Base-by-base conservation (phyloP, 2,797 vertebrate genomes). In the Helarctos malayanus region DNA sequence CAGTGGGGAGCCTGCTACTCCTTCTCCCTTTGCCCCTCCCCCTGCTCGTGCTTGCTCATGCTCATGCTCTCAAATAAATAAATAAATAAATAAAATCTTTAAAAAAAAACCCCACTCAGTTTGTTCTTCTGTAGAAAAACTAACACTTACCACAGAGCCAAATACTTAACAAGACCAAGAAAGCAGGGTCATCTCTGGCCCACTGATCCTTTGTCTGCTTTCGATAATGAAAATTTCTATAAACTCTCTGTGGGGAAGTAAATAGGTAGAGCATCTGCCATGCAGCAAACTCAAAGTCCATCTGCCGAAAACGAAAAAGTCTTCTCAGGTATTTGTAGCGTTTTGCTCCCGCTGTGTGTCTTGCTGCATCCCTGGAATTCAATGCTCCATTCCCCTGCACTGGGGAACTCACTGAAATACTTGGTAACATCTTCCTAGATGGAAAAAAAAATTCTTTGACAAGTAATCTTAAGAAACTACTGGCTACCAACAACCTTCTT, bases 181-280 rank as follows among this genome's bases (percentile, higher is more conserved):
- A 99, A 16, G 99, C 99, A 0, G 99, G 99, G 97, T 99, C 99
- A 6, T 99, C 99, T 84, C 99, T 98, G 1, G 99, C 99, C 99
- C 99, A 99, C 93, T 99, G 99, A 98, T 99, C 99, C 98, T 99
- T 99, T 2, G 99, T 99, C 98, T 99, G 99, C 97, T 99, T 99
- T 87, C 99, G 99, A 98, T 99, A 99, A 98, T 99, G 99, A 82
- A 99, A 99, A 98, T 99, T 99, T 94, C 99, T 99, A 95, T 99
- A 99, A n/a, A 99, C 99, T 95, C 99, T 99, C 99, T 99, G 99
- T 0, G 99, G 99, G 0, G 99, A 99, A 0, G 99, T 99, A 79
- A 99, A 99, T 41, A 99, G 99, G 98, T 99, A 99, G 11, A 99
- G 99, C 99, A 99, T 99, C 98, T 99, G 99, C 99, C 99, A 99